phyloP scores from a whole-genome alignment of 2,113 vertebrate species.

The Pomatostomus ruficeps region DNA sequence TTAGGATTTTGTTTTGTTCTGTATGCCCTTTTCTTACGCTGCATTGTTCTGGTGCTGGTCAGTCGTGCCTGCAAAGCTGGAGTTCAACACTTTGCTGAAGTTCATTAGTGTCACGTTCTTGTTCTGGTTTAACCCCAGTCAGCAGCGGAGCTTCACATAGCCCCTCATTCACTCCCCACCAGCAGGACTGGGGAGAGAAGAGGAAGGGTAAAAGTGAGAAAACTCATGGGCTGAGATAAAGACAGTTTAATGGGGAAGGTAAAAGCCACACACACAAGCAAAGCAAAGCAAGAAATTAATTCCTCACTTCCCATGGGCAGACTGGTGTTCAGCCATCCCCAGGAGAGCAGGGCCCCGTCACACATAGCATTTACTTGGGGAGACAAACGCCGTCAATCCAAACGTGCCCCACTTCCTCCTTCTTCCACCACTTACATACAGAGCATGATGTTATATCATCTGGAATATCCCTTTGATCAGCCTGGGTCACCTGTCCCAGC shows the following conservation, averaged over 20 bases:
- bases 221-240: background rate
- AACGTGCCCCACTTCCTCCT: background rate
- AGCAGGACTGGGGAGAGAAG: background rate
- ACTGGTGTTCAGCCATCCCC: background rate
- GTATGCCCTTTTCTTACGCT: background rate
- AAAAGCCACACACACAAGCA: background rate
- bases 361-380: background rate
- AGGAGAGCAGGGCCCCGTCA: background rate
- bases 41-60: background rate
- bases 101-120: background rate
- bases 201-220: background rate
- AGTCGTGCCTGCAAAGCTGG: background rate
- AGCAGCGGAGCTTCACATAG: background rate
- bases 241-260: background rate
- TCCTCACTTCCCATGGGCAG: background rate
- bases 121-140: background rate
- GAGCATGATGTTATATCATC: background rate
- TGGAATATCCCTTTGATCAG: background rate
- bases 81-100: background rate
- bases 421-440: background rate
- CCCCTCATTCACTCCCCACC: fast-evolving
- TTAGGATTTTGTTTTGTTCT: background rate
- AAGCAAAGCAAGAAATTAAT: background rate
- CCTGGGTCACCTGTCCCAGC: background rate
- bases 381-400: background rate